A percentile compares a stretch with the other conserved stretches of the same genome.
These are phyloP conservation scores for Amphiprion percula DNA, from an alignment of 2,113 vertebrate species.

Conservation along the genomic window DNA sequence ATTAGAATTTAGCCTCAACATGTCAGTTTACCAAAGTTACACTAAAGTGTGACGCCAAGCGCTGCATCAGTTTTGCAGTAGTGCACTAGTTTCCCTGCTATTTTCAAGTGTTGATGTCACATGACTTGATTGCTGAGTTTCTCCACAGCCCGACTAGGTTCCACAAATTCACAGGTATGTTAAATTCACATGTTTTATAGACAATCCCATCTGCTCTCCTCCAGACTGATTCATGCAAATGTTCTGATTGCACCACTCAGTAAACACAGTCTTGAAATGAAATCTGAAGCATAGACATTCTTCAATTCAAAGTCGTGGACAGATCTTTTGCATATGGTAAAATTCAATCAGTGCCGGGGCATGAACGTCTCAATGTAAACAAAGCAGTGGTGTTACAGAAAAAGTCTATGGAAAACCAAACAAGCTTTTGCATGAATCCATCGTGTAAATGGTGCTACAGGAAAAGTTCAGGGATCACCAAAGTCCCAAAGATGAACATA, in stretches of 20 bases:
- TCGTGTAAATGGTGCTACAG: no score
- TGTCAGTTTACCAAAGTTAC: background rate
- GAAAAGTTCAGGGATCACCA: no score
- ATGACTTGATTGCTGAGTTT: background rate
- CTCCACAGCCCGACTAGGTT: background rate
- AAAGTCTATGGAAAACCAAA: no score
- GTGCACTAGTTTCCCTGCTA: no score
- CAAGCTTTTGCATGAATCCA: no score
- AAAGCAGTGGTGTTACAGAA: no score
- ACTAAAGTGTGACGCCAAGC: background rate
- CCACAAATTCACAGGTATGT: background rate
- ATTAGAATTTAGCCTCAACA: slow-evolving; percentile 1
- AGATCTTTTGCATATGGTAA: background rate
- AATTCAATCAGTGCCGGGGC: background rate
- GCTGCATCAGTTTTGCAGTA: background rate
- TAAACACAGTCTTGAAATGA: background rate
- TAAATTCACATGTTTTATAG: slow-evolving; percentile 10
- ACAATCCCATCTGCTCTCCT: slow-evolving; percentile 20
- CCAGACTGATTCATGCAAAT: slow-evolving; percentile 11
- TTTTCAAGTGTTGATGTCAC: background rate
- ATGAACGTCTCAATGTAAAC: no score
- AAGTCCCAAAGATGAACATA: no score
- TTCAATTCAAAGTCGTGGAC: no score
- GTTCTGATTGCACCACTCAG: background rate
- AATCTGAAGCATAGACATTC: no score